Conservation (phyloP, 1,140 invertebrate genomes). For the Pomacea maculata region DNA sequence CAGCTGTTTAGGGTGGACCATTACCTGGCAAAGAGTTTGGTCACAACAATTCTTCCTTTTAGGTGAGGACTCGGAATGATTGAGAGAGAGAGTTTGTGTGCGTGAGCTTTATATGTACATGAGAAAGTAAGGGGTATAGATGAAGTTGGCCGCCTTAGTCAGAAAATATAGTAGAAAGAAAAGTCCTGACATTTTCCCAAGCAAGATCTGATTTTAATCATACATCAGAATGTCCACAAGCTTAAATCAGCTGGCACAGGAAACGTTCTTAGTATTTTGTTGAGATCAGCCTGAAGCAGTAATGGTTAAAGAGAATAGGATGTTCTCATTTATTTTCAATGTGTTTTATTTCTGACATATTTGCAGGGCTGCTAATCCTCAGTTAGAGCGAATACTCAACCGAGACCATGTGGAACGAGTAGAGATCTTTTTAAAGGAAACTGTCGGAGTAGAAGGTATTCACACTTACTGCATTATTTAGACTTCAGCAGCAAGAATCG, state of each 20-base stretch:
- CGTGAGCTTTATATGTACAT: background rate
- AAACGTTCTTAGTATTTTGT: too few species aligned
- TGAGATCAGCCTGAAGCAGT: too few species aligned
- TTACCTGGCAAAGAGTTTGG: conserved; percentile 62
- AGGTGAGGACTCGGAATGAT: conserved; percentile 45
- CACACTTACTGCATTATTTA: background rate
- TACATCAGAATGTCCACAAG: too few species aligned
- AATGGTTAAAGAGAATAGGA: too few species aligned
- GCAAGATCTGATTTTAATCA: too few species aligned
- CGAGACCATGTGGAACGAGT: conserved; percentile 60
- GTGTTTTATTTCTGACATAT: background rate
- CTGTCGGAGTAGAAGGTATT: conserved; percentile 58
- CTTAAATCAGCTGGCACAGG: too few species aligned
- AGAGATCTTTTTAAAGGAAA: conserved; percentile 63
- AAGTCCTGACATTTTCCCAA: too few species aligned
- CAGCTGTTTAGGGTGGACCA: conserved; percentile 64
- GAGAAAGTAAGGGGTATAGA: background rate
- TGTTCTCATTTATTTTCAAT: too few species aligned
- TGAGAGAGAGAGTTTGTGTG: background rate
- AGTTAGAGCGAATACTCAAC: conserved; percentile 52
- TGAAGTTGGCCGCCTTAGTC: background rate
- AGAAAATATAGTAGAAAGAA: background rate
- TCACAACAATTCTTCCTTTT: conserved; percentile 59
- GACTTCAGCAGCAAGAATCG: too few species aligned
- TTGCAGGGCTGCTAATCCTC: conserved; percentile 50